These are phyloP conservation scores for Spodoptera frugiperda DNA, from an alignment of 1,140 invertebrate genomes.

Conservation along the genomic window DNA sequence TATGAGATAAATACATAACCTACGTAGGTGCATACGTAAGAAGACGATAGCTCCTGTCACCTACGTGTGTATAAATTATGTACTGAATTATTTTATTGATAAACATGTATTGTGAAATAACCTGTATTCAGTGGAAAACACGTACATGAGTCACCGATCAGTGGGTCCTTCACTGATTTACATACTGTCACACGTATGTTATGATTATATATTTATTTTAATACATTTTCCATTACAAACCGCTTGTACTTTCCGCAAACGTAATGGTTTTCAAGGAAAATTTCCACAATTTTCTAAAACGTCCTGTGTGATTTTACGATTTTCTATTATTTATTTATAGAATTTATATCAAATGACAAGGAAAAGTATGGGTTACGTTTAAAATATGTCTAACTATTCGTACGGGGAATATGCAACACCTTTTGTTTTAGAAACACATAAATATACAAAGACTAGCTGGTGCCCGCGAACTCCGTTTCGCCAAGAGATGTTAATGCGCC, in stretches of 20 bases:
- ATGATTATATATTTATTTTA: slow-evolving; percentile 1
- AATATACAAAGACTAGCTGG: too few species aligned
- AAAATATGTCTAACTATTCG: too few species aligned
- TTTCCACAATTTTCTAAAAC: too few species aligned
- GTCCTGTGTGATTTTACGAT: too few species aligned
- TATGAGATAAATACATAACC: background rate
- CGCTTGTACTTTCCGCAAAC: too few species aligned
- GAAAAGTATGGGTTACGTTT: too few species aligned
- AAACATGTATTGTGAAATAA: slow-evolving; percentile 1
- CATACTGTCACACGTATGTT: background rate
- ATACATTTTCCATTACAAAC: background rate
- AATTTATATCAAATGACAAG: too few species aligned
- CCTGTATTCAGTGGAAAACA: slow-evolving; percentile 7
- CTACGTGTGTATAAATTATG: background rate
- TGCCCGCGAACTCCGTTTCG: too few species aligned
- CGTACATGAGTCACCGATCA: slow-evolving; percentile 24
- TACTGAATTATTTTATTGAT: background rate
- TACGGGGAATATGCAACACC: too few species aligned
- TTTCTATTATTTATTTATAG: background rate
- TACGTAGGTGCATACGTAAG: background rate
- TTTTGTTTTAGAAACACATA: too few species aligned
- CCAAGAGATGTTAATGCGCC: too few species aligned
- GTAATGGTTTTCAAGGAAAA: background rate
- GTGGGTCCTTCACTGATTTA: slow-evolving; percentile 9
- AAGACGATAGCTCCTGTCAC: background rate